phyloP scores from a whole-genome alignment of 2,113 vertebrate species.

The Eupsittula cactorum region DNA sequence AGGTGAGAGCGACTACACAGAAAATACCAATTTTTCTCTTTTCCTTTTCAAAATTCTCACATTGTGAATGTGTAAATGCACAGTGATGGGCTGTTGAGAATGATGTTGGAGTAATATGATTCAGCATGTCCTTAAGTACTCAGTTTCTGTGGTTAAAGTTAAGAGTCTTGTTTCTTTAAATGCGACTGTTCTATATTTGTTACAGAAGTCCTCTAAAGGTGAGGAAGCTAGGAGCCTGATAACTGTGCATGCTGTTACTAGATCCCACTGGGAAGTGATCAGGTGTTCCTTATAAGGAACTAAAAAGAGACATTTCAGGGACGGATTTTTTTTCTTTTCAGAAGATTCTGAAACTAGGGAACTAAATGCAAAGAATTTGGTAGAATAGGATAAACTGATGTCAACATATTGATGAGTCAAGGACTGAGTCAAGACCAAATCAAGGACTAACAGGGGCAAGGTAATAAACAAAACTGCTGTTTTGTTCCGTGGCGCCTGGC shows the following conservation, averaged over 20 bases:
- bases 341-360: not conserved
- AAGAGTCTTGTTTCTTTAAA: not conserved
- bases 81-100: not conserved
- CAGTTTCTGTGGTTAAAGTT: not conserved
- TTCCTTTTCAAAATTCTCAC: not conserved
- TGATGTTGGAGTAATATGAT: not conserved
- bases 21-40: not conserved
- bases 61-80: not conserved
- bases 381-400: not conserved
- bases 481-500: not conserved
- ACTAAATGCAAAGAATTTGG: not conserved
- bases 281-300: not conserved
- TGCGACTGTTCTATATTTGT: not conserved
- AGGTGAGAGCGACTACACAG: not conserved
- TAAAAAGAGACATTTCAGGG: not conserved
- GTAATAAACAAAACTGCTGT: not conserved
- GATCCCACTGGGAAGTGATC: not conserved
- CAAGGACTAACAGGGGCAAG: not conserved
- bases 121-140: not conserved
- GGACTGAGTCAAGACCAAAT: not conserved
- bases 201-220: not conserved
- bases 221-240: not conserved
- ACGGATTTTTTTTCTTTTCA: not conserved
- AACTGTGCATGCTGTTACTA: rapidly evolving
- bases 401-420: not conserved